Evolutionary conservation across 2,113 vertebrate genomes (phyloP).

Genomic region (Diphyllodes magnificus): DNA sequence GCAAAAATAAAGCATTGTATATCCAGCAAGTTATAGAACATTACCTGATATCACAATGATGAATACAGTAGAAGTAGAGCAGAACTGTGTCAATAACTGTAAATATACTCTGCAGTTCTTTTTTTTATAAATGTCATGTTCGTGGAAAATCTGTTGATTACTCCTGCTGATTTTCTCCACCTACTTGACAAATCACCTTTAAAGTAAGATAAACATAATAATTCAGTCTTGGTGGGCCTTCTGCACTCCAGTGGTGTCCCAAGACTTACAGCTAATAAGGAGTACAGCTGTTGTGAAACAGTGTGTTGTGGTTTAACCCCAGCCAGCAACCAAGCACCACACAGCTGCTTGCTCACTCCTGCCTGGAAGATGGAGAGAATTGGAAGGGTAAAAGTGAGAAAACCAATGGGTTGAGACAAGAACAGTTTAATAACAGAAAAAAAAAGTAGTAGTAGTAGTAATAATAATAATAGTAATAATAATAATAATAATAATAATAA

Average conservation of each 20-base stretch:
- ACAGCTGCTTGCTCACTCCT: neutral
- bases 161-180: neutral
- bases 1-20: neutral
- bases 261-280: neutral
- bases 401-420: neutral
- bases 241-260: neutral
- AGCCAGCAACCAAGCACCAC: neutral
- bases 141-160: neutral
- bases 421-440: neutral
- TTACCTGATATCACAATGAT: neutral
- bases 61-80: neutral
- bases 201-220: neutral
- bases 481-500: too few relatives aligned
- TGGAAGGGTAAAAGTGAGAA: neutral
- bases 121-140: neutral
- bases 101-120: neutral
- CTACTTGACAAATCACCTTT: neutral
- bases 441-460: neutral
- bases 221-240: neutral
- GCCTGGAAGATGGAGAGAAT: neutral
- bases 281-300: neutral
- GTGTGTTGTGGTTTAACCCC: neutral
- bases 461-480: fast-evolving
- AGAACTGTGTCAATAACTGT: neutral
- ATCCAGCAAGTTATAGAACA: neutral